These are phyloP conservation scores for Lycaena phlaeas DNA, from an alignment of 2,888 invertebrate genomes.

Conservation along the genomic window DNA sequence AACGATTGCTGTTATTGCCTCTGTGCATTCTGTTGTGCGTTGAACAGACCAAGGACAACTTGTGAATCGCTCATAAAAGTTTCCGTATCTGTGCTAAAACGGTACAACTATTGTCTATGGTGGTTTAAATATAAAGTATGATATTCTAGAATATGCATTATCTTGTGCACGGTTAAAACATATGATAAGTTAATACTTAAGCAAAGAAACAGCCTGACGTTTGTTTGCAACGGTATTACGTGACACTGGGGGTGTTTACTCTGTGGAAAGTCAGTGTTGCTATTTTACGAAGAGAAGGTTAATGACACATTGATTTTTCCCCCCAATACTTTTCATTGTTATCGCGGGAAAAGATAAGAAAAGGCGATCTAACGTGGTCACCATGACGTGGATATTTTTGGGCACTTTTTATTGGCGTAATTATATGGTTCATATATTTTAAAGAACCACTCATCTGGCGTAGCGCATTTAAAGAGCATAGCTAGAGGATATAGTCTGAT, in stretches of 20 bases:
- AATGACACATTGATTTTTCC: conserved; percentile 1
- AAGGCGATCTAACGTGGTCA: neutral
- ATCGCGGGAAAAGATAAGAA: neutral
- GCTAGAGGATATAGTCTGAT: no score
- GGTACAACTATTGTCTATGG: conserved; percentile 61
- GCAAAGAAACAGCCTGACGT: conserved; percentile 31
- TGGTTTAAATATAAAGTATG: conserved; percentile 53
- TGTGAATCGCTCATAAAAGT: conserved; percentile 56
- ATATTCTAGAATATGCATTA: conserved; percentile 9
- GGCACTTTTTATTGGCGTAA: no score
- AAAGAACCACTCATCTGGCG: no score
- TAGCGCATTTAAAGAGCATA: no score
- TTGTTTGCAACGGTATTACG: conserved; percentile 31
- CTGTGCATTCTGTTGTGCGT: conserved; percentile 49
- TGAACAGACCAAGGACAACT: conserved; percentile 43
- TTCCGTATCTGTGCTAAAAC: conserved; percentile 48
- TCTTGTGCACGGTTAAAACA: conserved; percentile 2
- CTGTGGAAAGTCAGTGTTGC: conserved; percentile 25
- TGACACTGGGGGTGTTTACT: conserved; percentile 7
- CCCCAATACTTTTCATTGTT: neutral
- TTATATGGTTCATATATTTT: no score
- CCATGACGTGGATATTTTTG: neutral
- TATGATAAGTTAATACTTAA: conserved; percentile 23
- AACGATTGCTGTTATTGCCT: conserved; percentile 45
- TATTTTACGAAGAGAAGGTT: neutral